phyloP scores from a whole-genome alignment of 1,140 invertebrate species.

The Microplitis demolitor region DNA sequence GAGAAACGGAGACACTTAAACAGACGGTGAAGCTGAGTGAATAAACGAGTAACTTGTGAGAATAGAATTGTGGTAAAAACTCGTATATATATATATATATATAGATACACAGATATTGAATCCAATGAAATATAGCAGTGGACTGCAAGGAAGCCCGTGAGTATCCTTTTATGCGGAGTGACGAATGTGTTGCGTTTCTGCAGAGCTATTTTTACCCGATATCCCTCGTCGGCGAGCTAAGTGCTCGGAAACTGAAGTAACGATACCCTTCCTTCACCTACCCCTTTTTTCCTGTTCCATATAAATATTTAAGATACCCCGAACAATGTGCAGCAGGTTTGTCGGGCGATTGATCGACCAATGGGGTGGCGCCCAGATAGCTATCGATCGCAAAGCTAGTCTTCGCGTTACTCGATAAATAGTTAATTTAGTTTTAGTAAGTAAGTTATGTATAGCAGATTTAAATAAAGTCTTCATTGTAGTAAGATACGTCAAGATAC shows the following conservation, averaged over 20 bases:
- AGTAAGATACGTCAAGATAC: too few species aligned
- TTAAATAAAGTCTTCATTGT: too few species aligned
- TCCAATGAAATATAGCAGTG: slow-evolving; percentile 18
- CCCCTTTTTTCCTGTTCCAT: too few species aligned
- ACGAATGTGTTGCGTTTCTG: neutral
- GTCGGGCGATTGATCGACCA: too few species aligned
- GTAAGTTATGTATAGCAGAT: too few species aligned
- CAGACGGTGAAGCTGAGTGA: slow-evolving; percentile 2
- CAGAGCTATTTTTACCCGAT: neutral
- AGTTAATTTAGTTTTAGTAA: too few species aligned
- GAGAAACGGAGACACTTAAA: neutral
- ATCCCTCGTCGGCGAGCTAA: neutral
- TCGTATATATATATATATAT: neutral
- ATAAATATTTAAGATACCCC: too few species aligned
- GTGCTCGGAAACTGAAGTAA: neutral
- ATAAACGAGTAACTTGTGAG: slow-evolving; percentile 20
- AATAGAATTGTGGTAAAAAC: slow-evolving; percentile 22
- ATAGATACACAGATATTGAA: neutral
- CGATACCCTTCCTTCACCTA: neutral
- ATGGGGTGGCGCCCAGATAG: too few species aligned
- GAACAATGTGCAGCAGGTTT: too few species aligned
- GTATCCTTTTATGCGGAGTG: slow-evolving; percentile 7
- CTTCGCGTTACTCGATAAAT: too few species aligned
- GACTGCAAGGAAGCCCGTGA: neutral
- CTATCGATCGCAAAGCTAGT: too few species aligned